Conservation (phyloP, 2,888 invertebrate genomes). For the Tinea semifulvella region DNA sequence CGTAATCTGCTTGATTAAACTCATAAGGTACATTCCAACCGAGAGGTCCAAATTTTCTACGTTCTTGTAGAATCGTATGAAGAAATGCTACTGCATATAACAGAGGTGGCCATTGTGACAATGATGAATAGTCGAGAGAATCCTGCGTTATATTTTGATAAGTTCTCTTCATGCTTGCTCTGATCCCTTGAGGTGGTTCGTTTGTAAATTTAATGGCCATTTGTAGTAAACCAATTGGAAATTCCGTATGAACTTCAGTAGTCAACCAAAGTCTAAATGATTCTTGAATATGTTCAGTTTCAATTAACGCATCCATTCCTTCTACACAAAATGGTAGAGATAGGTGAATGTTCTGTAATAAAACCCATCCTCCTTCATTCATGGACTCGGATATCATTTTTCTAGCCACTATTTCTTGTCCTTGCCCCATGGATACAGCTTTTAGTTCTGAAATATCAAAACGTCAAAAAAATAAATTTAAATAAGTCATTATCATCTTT, state of each 20-base stretch:
- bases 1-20: constrained; percentile 96
- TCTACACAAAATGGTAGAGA: constrained; percentile 94
- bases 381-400: constrained; percentile 83
- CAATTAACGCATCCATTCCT: constrained; percentile 87
- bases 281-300: constrained; percentile 84
- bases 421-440: constrained; percentile 97
- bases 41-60: constrained; percentile 94
- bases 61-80: constrained; percentile 94
- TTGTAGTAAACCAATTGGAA: constrained; percentile 88
- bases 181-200: constrained; percentile 96
- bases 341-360: constrained; percentile 96
- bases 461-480: background rate
- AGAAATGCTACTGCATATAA: constrained; percentile 94
- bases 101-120: constrained; percentile 93
- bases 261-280: constrained; percentile 93
- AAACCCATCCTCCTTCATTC: constrained; percentile 88
- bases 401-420: constrained; percentile 88
- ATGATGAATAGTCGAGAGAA: constrained; percentile 89
- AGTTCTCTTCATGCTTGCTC: constrained; percentile 91
- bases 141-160: constrained; percentile 92
- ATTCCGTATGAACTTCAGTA: constrained; percentile 92
- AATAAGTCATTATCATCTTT: background rate
- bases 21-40: constrained; percentile 98
- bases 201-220: constrained; percentile 98
- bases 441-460: constrained; percentile 69